Evolutionary conservation across 2,113 vertebrate genomes (phyloP), one percentile per base, ranked within the genome.

Genomic region (Equus quagga): DNA sequence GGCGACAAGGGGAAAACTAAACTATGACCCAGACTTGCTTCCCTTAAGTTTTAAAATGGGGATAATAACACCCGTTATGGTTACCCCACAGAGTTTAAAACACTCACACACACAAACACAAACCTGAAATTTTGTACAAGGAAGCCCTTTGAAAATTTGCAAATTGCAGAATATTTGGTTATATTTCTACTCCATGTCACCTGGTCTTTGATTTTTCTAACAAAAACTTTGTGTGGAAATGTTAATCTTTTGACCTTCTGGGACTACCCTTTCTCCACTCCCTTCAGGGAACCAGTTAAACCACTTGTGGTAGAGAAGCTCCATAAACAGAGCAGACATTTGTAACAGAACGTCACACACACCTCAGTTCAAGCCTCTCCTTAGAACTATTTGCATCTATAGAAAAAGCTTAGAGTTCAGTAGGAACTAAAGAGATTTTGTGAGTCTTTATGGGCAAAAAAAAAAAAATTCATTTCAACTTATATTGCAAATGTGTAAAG

Each of bases 1-100:
- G n/a, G n/a, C n/a, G 70, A 70, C 36, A 14, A 24, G 4, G 9
- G 86, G 23, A 58, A 79, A 65, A 44, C 26, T 46, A 72, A n/a
- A 31, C 51, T 58, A 9, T 41, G 36, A 72, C 41, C n/a, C 49
- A 41, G 56, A 44, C 28, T 36, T 17, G 4, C 28, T 51, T 51
- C 44, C 31, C 76, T 82, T 78, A 17, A 44, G n/a, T n/a, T 91
- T 91, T 36, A 72, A 97, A 88, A 76, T 33, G 28, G 54, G n/a
- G 14, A 85, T 28, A 56, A 56, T 8, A 65, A 36, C 70, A 69
- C 33, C n/a, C 58, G 24, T 36, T 92, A 72, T 8, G 10, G 33
- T 36, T 58, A 58, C 18, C 18, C 91, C 9, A 64, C 5, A 91
- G 51, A 19, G 8, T 69, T 88, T 87, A 5, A 44, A 79, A 92